Conservation (phyloP, 64 coral and sea anemone genomes). For the Trachythela sp. region DNA sequence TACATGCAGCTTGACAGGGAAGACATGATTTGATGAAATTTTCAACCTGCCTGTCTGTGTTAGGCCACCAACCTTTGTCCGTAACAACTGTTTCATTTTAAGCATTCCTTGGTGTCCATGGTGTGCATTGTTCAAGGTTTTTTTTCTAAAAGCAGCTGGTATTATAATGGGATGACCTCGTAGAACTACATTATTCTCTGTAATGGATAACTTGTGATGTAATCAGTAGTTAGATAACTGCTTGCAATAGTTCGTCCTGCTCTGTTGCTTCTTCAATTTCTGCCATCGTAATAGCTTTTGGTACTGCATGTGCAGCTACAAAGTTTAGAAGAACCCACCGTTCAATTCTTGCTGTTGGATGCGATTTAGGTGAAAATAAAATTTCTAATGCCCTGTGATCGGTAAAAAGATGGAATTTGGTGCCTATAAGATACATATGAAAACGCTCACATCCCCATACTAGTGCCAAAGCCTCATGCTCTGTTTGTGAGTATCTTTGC, state of each 20-base stretch:
- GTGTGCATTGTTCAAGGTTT: constrained; percentile 14
- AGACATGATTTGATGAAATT: too few species aligned
- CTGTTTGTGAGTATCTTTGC: constrained; percentile 16
- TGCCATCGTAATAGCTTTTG: background rate
- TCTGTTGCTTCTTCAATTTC: background rate
- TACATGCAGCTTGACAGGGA: background rate
- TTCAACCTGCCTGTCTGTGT: too few species aligned
- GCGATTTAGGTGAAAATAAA: constrained; percentile 26
- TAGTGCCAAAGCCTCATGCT: background rate
- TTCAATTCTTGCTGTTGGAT: constrained; percentile 22
- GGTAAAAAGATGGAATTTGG: background rate
- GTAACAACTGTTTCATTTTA: constrained; percentile 21
- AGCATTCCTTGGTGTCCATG: constrained; percentile 22
- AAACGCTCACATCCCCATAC: constrained; percentile 27
- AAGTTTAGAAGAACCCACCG: constrained; percentile 6
- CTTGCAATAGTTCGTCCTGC: background rate
- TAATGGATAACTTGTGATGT: background rate
- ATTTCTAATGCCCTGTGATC: constrained; percentile 24
- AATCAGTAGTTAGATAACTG: background rate
- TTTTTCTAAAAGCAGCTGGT: background rate
- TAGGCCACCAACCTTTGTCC: too few species aligned
- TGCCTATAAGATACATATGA: constrained; percentile 31
- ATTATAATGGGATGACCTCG: background rate
- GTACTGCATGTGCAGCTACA: constrained; percentile 4
- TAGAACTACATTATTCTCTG: background rate